Evolutionary conservation across 2,888 invertebrate species (phyloP).

Genomic region (Ormyrus labotus): DNA sequence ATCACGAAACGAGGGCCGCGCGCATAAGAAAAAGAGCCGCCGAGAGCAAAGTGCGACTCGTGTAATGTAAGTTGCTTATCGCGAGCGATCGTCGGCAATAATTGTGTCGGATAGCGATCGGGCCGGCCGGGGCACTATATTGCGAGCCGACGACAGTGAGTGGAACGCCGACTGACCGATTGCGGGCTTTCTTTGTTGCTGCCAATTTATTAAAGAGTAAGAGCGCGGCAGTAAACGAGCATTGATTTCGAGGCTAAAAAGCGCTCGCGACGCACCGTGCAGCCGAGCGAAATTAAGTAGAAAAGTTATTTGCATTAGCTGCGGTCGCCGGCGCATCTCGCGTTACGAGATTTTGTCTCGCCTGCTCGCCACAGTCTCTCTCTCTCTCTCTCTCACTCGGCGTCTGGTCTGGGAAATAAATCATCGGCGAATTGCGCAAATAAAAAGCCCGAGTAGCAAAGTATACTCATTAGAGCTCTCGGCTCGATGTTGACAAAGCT

Average conservation of each 20-base stretch:
- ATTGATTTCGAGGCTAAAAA: neutral
- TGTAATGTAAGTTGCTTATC: conserved; percentile 32
- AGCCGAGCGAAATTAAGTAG: conserved; percentile 31
- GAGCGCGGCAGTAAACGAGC: neutral
- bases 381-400: conserved; percentile 29
- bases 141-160: neutral
- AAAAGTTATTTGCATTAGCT: conserved; percentile 42
- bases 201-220: neutral
- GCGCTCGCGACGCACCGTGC: neutral
- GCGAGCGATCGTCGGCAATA: conserved; percentile 15
- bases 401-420: conserved; percentile 11
- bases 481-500: too few relatives aligned
- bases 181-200: conserved; percentile 15
- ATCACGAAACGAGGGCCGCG: neutral
- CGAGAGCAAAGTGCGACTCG: conserved; percentile 26
- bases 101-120: conserved; percentile 32
- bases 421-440: conserved; percentile 28
- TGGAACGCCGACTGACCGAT: conserved; percentile 10
- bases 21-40: neutral
- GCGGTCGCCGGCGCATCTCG: conserved; percentile 54
- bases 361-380: neutral
- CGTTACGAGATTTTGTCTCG: too few relatives aligned
- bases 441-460: conserved; percentile 10
- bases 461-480: conserved; percentile 16
- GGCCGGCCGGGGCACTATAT: neutral